Evolutionary conservation across 2,113 vertebrate genomes (phyloP), one percentile per base, ranked within the genome.

Genomic region (Pangasianodon hypophthalmus): DNA sequence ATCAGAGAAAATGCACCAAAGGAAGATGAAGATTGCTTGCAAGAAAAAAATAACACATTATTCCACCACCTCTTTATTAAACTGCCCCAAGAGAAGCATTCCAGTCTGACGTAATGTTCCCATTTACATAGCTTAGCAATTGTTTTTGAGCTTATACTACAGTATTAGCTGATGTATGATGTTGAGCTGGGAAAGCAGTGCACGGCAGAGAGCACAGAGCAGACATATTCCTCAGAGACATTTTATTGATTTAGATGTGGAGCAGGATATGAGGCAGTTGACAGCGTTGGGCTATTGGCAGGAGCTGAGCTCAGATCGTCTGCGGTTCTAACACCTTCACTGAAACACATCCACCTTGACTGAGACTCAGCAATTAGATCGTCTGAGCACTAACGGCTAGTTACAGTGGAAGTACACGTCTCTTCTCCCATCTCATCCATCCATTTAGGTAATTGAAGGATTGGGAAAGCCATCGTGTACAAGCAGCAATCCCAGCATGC

Each of bases 371-470:
- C 92, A 92, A 94, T 95, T 95, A 96, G 92, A 92, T 94, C 91
- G 94, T 94, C 93, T 90, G 90, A 92, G 89, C 50, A 67, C 90
- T 92, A 91, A 89, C 89, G 94, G 87, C 71, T 81, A 90, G 92
- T 85, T 88, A 90, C 90, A 89, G 94, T 58, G 84, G 89, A 90
- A 86, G 85, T 88, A 56, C 10, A 14, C 0, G 37, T 90, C 93
- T 86, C 88, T 86, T 89, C 67, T 62, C 88, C 91, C 85, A 91
- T 93, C 91, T 93, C 54, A 6, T 90, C 90, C 52, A 11, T 90
- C 90, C 93, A 94, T 94, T 95, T 95, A 94, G 90, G 92, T 95
- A 95, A 96, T 94, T 95, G 92, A 94, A 94, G 92, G 91, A 94
- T 89, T 81, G 87, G 91, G 91, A 91, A 93, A 93, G 94, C 92